A percentile compares a stretch with the other conserved stretches of the same genome.
phyloP scores from a whole-genome alignment of 2,113 vertebrate species.

The Psephotus haematonotus region DNA sequence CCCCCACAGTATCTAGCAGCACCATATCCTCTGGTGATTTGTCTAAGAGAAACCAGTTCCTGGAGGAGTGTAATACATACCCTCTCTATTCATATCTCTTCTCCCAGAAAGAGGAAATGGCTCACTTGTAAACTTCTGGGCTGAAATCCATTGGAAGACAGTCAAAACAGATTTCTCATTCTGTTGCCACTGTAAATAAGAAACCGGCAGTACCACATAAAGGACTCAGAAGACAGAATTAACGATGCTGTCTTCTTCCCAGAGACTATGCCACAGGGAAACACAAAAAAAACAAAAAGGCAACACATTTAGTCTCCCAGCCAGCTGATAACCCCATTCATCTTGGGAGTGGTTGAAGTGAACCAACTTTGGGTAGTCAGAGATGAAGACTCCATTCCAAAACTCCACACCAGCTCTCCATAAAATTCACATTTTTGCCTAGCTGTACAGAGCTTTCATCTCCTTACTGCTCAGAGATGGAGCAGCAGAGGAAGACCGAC shows the following conservation, averaged over 20 bases:
- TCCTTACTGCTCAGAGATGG: background rate
- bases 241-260: background rate
- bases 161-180: slow-evolving; percentile 1
- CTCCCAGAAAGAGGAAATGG: background rate
- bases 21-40: background rate
- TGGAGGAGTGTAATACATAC: background rate
- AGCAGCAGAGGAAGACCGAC: background rate
- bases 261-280: background rate
- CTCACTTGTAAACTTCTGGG: background rate
- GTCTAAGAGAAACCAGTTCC: background rate
- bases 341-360: background rate
- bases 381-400: background rate
- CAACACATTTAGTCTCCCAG: background rate
- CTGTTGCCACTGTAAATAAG: slow-evolving; percentile 2
- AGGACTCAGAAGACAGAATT: background rate
- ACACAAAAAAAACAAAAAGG: background rate
- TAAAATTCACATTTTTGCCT: background rate
- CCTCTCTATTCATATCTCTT: background rate
- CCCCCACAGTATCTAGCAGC: background rate
- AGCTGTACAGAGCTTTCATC: background rate
- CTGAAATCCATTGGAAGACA: slow-evolving; percentile 29
- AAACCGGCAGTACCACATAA: background rate
- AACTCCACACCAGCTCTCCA: background rate
- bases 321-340: background rate
- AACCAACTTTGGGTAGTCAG: background rate